Evolutionary conservation across 1,140 invertebrate species (phyloP), one percentile per base, ranked within the genome.

Genomic region (Globodera ellingtonae): DNA sequence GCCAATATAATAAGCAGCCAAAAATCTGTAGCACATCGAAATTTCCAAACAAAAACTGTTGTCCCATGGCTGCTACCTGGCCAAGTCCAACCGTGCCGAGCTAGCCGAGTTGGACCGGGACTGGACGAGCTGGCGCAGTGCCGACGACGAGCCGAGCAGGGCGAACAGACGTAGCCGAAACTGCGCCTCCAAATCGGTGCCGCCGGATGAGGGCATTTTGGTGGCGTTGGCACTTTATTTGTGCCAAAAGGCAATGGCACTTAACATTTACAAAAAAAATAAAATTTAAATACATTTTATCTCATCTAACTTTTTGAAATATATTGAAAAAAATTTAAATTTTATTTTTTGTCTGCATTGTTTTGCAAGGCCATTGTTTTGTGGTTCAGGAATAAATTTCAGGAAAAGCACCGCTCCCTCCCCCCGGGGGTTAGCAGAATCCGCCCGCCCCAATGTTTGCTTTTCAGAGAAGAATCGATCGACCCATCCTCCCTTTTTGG

Each of bases 1-100:
- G 69, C 69, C 69, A 46, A 77, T 50, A 67, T 70, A 77, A 67
- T 77, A 77, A 47, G 62, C 75, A 4, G 75, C 62, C 9, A 77
- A 9, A 47, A 77, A 77, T 6, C 56, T 62, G 56, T 18, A 6
- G 15, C 15, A 52, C 9, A 52, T 52, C 13, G 1, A 35, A 35
- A 35, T 35, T 35, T 35, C 35, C 35, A 35, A 52, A 52, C 7
- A 52, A 52, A 13, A 13, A 52, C 50, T 13, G 7, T 52, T 52
- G 7, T 52, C 50, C 50, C 50, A 52, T 52, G 4, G 4, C 50
- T 52, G 18, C 5, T 18, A 62, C 56, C 75, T 24, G 21, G 46
- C 75, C 24, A 77, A 77, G 46, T 77, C 75, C 50, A 77, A 47
- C 15, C 75, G 48, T 7, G 46, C 21, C 35, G 73, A n/a, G 15